Evolutionary conservation across 1,140 invertebrate genomes (phyloP), one percentile per base, ranked within the genome.

Genomic region (Magallana ariakensis): DNA sequence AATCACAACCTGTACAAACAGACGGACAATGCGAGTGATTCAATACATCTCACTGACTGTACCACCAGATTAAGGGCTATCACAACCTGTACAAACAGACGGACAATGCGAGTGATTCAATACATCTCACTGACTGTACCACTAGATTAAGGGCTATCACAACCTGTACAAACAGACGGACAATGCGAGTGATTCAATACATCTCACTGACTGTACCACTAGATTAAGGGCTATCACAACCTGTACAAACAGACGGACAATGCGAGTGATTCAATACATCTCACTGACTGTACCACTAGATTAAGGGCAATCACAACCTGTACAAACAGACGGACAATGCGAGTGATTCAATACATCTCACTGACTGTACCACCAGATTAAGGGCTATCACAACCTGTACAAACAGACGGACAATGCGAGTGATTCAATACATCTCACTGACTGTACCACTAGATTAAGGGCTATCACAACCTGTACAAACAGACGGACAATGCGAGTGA

Each of bases 361-460:
- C 89, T 88, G 6, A 88, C 84, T 15, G 85, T 80, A 90, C 83
- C 0, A 88, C 83, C 3, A 87, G 26, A 83, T 88, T 88, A 1
- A 90, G 58, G 3, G 62, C 82, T 0, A 88, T 82, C 6, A 87
- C 87, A 16, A 90, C 85, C 89, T 90, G 83, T 11, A 89, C 33
- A 46, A 2, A 46, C 33, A 46, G 33, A 46, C 33, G 33, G 33
- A 46, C 33, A 46, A 46, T 46, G 0, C 1, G 33, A 46, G n/a
- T n/a, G n/a, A n/a, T n/a, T n/a, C n/a, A n/a, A n/a, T n/a, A n/a
- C 85, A 90, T 85, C 55, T 88, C 87, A 83, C 89, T 88, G 6
- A 88, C 84, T 15, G 85, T 80, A 90, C 83, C 0, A 88, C 83
- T 7, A 87, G 26, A 83, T 88, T 88, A 1, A 90, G 58, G 3